Percentiles rank a stretch among this genome's conserved stretches.
These are phyloP conservation scores for Nematolebias whitei DNA, from an alignment of 2,113 vertebrate genomes.

Conservation along the genomic window DNA sequence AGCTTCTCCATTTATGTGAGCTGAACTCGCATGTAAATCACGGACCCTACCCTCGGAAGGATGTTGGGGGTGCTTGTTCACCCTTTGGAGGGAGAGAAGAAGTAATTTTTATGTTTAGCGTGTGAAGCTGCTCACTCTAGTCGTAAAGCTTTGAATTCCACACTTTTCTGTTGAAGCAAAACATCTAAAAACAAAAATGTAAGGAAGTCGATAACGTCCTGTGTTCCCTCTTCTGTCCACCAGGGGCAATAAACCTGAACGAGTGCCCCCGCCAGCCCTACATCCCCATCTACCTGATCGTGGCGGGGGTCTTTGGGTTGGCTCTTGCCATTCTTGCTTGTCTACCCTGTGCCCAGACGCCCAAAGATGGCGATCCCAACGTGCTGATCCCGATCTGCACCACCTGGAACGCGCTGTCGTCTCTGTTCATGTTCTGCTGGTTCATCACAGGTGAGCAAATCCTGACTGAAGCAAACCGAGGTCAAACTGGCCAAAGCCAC, in stretches of 20 bases:
- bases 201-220: background rate
- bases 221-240: background rate
- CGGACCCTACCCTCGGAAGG: no score
- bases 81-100: no score
- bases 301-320: constrained; percentile 64
- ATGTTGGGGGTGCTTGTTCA: no score
- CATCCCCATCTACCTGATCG: constrained; percentile 80
- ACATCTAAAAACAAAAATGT: no score
- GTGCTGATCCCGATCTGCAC: background rate
- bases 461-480: no score
- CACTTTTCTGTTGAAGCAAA: no score
- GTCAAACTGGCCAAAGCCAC: no score
- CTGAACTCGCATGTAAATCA: no score
- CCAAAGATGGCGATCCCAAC: background rate
- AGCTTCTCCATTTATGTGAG: no score
- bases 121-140: no score
- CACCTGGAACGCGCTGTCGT: constrained; percentile 43
- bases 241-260: constrained; percentile 63
- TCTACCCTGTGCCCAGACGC: constrained; percentile 43
- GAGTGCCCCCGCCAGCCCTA: constrained; percentile 69
- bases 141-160: no score
- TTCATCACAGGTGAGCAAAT: constrained; percentile 74
- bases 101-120: no score
- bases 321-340: constrained; percentile 47
- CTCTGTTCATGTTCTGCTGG: constrained; percentile 63